Evolutionary conservation across 1,140 invertebrate species (phyloP).

Genomic region (Musca domestica): DNA sequence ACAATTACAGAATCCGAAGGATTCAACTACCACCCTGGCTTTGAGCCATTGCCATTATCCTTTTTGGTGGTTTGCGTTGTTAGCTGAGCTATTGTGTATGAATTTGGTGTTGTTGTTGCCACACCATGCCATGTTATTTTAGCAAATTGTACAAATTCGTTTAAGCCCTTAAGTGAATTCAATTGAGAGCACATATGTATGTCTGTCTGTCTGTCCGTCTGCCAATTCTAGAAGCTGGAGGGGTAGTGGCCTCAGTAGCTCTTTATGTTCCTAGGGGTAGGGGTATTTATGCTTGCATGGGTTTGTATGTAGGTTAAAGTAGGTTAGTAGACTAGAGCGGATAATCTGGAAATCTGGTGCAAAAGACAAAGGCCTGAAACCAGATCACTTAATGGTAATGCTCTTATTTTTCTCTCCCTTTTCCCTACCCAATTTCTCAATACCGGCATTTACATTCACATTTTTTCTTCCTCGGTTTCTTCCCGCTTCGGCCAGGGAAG

Average conservation of each 20-base stretch:
- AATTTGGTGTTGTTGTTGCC: no score
- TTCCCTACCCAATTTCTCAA: not conserved
- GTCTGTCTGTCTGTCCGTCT: no score
- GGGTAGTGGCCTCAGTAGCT: not conserved
- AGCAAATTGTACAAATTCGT: constrained; percentile 19
- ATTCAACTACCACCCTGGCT: not conserved
- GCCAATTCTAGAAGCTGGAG: not conserved
- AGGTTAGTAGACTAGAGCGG: constrained; percentile 18
- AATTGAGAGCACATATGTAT: not conserved
- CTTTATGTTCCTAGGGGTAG: not conserved
- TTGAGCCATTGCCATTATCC: no score
- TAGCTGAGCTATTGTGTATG: not conserved
- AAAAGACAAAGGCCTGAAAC: constrained; percentile 16
- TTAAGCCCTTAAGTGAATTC: constrained; percentile 9
- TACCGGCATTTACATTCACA: not conserved
- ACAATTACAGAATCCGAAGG: not conserved
- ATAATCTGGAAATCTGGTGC: constrained; percentile 15
- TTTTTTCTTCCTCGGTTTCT: not conserved
- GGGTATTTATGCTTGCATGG: constrained; percentile 6
- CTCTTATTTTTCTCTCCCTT: not conserved
- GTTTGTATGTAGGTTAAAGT: constrained; percentile 16
- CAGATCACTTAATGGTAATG: constrained; percentile 15
- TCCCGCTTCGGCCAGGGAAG: no score
- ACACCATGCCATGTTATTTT: constrained; percentile 25
- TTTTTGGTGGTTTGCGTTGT: not conserved